Base-by-base conservation (phyloP, 2,797 vertebrate species). In the Sebastes cheni region DNA sequence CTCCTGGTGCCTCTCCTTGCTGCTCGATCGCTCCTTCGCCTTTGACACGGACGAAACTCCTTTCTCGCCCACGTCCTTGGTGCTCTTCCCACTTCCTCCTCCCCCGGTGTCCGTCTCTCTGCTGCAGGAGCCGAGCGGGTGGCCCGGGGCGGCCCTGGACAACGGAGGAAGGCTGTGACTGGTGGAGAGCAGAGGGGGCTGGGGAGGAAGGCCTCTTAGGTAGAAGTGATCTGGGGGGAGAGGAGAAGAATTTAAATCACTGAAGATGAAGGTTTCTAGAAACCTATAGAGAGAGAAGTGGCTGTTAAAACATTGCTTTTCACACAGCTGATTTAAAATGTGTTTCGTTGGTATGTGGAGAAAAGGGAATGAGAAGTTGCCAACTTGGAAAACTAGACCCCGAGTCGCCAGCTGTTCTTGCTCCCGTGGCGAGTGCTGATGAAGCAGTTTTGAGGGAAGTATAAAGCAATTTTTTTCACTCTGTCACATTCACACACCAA, bases 161-260 rank as follows among this genome's bases (percentile, higher is more conserved):
- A 98, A 94, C 18, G 96, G 85, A 0, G 97, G 96, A 82, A 98
- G 98, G 94, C 94, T 95, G 88, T 97, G 98, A 94, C 97, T 95
- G 89, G 97, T 64, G 8, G 98, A 97, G 32, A 99, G 96, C 83
- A 99, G 94, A 10, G 98, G 88, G 46, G 98, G 97, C 89, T 99
- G 98, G 1, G 98, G 94, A 0, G 98, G 97, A 91, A 98, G 96
- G 92, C 97, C 97, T 91, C 97, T 96, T 92, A 99, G 96, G 95
- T 98, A 99, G 93, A 99, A 99, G 92, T 97, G 97, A 96, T 99
- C 98, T 99, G 91, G 60, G 69, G 6, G 6, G 39, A 83, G 20
- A 75, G 4, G 25, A 80, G 20, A 70, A 60, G 1, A 36, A 16
- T 23, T 76, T 2, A 70, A 68, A 30, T 65, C 1, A 6, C 2